phyloP scores from a whole-genome alignment of 2,113 vertebrate species.

The Thermophis baileyi region DNA sequence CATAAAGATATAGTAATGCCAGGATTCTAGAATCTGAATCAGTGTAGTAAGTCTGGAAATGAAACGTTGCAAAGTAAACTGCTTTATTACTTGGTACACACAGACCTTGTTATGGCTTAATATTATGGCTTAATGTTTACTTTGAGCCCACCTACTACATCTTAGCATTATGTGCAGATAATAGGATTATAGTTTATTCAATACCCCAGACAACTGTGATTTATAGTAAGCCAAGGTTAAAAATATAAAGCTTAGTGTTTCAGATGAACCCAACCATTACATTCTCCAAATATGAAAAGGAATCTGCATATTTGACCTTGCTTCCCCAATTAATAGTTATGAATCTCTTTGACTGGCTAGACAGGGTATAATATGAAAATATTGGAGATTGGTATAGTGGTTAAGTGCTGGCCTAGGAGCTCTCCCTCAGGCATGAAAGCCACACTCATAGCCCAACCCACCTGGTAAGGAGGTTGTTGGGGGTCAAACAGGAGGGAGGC shows the following conservation, averaged over 20 bases:
- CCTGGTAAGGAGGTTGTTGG: not conserved
- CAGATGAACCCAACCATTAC: not conserved
- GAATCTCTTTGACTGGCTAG: not conserved
- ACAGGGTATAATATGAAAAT: not conserved
- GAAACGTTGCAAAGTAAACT: not conserved
- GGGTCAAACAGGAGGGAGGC: not conserved
- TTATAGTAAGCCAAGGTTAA: not conserved
- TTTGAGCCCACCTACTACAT: not conserved
- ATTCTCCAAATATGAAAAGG: not conserved
- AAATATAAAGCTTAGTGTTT: not conserved
- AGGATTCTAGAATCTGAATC: not conserved
- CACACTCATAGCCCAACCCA: not conserved
- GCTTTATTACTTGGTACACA: not conserved
- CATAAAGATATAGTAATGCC: not conserved
- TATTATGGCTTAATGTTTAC: not conserved
- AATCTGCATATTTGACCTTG: not conserved
- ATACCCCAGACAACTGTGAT: not conserved
- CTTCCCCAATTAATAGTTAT: not conserved
- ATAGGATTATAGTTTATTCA: not conserved
- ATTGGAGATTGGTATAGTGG: not conserved
- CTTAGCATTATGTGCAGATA: not conserved
- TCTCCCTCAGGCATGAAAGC: not conserved
- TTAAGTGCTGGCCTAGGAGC: not conserved
- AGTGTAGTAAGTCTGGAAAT: not conserved
- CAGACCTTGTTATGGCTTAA: not conserved